phyloP scores from a whole-genome alignment of 2,113 vertebrate species.

The Laticauda laticaudata region DNA sequence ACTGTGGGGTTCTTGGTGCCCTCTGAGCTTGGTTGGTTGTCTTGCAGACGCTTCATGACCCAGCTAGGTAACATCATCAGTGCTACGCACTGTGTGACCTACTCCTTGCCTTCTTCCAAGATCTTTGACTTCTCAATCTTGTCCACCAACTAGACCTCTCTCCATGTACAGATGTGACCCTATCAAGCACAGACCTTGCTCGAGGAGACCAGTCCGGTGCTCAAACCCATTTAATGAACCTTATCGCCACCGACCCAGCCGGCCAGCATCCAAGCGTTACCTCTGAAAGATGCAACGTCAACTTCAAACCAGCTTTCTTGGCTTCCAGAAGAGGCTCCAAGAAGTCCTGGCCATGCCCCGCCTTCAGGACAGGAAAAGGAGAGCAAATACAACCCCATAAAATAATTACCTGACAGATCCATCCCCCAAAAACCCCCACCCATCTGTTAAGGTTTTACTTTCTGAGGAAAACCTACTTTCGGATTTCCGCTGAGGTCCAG shows the following conservation, averaged over 20 bases:
- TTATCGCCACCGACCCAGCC: neutral
- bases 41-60: no score
- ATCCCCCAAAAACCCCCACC: rapidly evolving
- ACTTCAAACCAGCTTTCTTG: conserved; percentile 85
- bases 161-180: neutral
- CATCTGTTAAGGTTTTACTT: neutral
- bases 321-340: conserved; percentile 85
- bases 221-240: neutral
- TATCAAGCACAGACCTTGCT: neutral
- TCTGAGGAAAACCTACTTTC: conserved; percentile 70
- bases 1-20: no score
- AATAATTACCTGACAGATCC: neutral
- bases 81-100: neutral
- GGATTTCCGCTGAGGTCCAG: conserved; percentile 95
- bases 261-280: conserved; percentile 66
- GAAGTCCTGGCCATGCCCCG: conserved; percentile 83
- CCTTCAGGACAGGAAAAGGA: conserved; percentile 69
- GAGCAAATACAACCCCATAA: neutral
- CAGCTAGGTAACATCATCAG: neutral
- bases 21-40: no score
- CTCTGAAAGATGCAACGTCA: conserved; percentile 93
- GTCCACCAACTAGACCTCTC: neutral
- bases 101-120: neutral
- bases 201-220: neutral
- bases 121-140: neutral